These are phyloP conservation scores for Euleptes europaea DNA, from an alignment of 2,113 vertebrate genomes.

Conservation along the genomic window DNA sequence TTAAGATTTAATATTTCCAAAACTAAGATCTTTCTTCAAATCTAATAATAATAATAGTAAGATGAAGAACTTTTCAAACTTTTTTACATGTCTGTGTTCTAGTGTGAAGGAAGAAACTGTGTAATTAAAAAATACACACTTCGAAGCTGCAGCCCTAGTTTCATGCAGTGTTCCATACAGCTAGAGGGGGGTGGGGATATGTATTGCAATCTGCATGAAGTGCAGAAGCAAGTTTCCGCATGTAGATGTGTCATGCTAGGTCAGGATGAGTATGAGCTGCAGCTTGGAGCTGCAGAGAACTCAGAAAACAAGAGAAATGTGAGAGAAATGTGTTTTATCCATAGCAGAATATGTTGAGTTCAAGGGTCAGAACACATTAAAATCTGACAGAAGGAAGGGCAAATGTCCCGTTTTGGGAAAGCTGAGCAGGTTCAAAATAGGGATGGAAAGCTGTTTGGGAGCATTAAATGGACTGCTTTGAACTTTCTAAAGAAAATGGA, in stretches of 20 bases:
- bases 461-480: too few species aligned
- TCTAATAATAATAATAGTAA: too few species aligned
- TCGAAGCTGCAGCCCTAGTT: neutral
- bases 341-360: too few species aligned
- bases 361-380: too few species aligned
- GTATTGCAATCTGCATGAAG: neutral
- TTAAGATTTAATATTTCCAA: neutral
- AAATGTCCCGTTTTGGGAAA: too few species aligned
- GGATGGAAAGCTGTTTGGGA: too few species aligned
- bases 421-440: too few species aligned
- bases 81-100: neutral
- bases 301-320: too few species aligned
- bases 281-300: too few species aligned
- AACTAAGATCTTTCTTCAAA: neutral
- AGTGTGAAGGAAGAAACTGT: neutral
- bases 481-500: too few species aligned
- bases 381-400: too few species aligned
- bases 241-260: neutral
- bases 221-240: neutral
- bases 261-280: neutral
- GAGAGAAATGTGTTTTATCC: too few species aligned
- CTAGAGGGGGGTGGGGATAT: neutral
- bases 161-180: neutral
- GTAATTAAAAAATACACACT: neutral
- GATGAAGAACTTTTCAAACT: neutral